Evolutionary conservation across 1,140 invertebrate species (phyloP).

Genomic region (Tetraneura akinire): DNA sequence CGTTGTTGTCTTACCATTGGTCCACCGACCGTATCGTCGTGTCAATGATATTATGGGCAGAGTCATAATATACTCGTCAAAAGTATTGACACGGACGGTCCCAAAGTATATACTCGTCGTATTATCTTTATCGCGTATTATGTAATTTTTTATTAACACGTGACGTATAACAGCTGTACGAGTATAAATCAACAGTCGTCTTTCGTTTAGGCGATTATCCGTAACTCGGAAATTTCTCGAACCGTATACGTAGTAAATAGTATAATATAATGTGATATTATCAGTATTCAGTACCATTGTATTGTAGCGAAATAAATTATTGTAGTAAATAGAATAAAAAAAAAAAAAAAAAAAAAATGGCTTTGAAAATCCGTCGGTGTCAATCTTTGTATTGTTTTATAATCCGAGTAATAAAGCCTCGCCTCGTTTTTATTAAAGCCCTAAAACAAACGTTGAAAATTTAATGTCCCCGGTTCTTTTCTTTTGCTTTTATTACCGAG

Average conservation of each 20-base stretch:
- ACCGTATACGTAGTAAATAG: not conserved
- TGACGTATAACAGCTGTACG: not conserved
- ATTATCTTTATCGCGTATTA: too few species aligned
- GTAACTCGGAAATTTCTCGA: not conserved
- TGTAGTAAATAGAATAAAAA: too few species aligned
- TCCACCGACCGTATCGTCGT: too few species aligned
- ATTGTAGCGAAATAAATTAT: too few species aligned
- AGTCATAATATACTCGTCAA: too few species aligned
- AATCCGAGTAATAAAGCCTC: constrained; percentile 45
- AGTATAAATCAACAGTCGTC: not conserved
- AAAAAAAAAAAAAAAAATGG: constrained; percentile 11
- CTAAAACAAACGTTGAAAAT: constrained; percentile 45
- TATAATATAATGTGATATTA: not conserved
- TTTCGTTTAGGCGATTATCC: not conserved
- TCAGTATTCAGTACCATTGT: too few species aligned
- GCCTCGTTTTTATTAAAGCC: constrained; percentile 45
- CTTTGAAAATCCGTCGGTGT: constrained; percentile 20
- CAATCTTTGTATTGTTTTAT: constrained; percentile 51
- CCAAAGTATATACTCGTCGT: too few species aligned
- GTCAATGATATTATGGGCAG: too few species aligned
- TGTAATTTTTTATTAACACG: too few species aligned
- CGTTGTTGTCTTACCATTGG: not conserved
- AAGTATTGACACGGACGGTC: too few species aligned
- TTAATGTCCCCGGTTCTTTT: constrained; percentile 34
- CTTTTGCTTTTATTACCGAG: constrained; percentile 39